Base-by-base conservation (phyloP, 2,888 invertebrate species). In the Lathronympha strigana region DNA sequence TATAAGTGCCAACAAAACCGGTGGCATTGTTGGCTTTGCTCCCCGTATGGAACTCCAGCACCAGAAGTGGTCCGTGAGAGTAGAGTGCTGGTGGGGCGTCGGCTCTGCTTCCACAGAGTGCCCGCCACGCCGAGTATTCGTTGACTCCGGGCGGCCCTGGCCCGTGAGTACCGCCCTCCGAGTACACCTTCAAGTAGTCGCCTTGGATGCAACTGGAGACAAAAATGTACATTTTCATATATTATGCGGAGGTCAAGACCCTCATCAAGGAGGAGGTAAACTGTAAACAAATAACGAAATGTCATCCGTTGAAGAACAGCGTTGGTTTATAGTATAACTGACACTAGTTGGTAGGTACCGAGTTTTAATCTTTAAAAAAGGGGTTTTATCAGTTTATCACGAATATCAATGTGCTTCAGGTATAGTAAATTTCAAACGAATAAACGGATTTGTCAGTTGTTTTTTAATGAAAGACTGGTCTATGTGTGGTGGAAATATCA, bases 101-200 rank as follows among this genome's bases (percentile, higher is more conserved):
- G n/a, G 90, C 90, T 74, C 94, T 87, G 71, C 93, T 93, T 1
- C 96, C 96, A 77, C 97, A 97, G 40, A 96, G 88, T 11, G 95
- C 88, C 33, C 94, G 93, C 94, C 95, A 96, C n/a, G 94, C 94
- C 0, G 96, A 95, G 80, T 95, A 94, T 80, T 96, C 96, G 82
- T 96, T 96, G 75, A 96, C 94, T 4, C 94, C 94, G 69, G 96
- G 95, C 64, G 96, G 93, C 0, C 91, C 91, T 0, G 91, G 91
- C 0, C 94, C 94, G 76, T 96, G 96, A 58, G 95, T 93, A 11
- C 95, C 95, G 70, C 95, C 93, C 86, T 97, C 96, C 28, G 96
- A 93, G 86, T 95, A 97, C 33, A 96, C 93, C 84, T 96, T 96
- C 69, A 97, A 83, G 82, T 94, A 96, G 86, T 96, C 96, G 0